Evolutionary conservation across 1,140 invertebrate species (phyloP), one percentile per base, ranked within the genome.

Genomic region (Colletes gigas): DNA sequence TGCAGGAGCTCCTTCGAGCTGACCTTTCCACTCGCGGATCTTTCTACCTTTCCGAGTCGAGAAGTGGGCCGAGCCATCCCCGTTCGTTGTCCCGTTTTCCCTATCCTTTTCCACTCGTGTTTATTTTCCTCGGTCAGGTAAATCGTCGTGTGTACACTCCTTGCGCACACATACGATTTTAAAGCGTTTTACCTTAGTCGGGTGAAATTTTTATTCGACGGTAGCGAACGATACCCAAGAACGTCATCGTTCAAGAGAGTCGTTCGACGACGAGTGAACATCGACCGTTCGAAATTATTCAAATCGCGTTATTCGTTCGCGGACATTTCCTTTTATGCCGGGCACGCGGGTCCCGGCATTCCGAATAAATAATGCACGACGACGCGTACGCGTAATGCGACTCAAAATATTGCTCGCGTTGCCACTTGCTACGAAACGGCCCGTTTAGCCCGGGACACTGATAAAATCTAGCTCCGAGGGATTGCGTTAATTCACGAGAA

Each of bases 111-210:
- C 4, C 19, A 15, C 14, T 57, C 63, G 60, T 68, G 54, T 83
- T 85, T 85, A 81, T 80, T 85, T 71, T 74, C 39, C 60, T 12
- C 57, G 70, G 41, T 59, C 60, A 60, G 39, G 72, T 70, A 83
- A 81, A 83, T 83, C 69, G 66, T 80, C 44, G 15, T 52, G 76
- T 80, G 82, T 72, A 76, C 70, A 63, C 47, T 21, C 50, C 21
- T 69, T 21, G 19, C 17, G 66, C 62, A 73, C 66, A 14, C n/a
- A 44, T 8, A 7, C 8, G 7, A 8, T n/a, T 66, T n/a, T 47
- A 41, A 66, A 47, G 47, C 3, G 47, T 47, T 66, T 66, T 30
- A 65, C 44, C 62, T 65, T 15, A n/a, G 1, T 41, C 1, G 5
- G 12, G 15, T 15, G 62, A 17, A 65, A 65, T 12, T 44, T 65